A percentile compares a stretch with the other conserved stretches of the same genome.
Evolutionary conservation across 2,113 vertebrate species (phyloP).

Genomic region (Vidua chalybeata): DNA sequence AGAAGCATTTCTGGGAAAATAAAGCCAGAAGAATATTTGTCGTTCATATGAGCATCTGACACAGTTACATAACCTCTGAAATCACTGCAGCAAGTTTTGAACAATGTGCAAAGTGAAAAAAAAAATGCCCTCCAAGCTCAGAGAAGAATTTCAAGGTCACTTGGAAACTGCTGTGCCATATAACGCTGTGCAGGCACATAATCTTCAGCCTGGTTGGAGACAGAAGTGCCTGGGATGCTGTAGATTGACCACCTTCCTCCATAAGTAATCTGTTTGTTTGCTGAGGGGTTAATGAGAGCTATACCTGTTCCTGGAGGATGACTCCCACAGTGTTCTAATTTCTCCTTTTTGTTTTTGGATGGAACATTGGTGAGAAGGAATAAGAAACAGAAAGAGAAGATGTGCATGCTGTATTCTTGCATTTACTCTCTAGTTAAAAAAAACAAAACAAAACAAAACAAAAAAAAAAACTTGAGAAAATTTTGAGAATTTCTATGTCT

Average conservation of each 20-base stretch:
- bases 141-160: background rate
- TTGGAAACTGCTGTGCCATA: slow-evolving; percentile 4
- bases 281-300: background rate
- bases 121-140: background rate
- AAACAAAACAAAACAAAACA: too few relatives aligned
- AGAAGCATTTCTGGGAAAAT: background rate
- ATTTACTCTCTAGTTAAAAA: background rate
- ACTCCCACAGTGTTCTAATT: background rate
- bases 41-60: background rate
- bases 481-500: background rate
- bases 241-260: background rate
- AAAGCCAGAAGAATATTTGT: background rate
- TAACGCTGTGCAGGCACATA: accelerated
- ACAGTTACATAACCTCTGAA: slow-evolving; percentile 15
- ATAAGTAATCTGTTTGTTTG: background rate
- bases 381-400: background rate
- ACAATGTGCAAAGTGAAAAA: background rate
- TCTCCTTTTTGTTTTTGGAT: background rate
- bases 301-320: background rate
- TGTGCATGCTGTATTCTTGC: background rate
- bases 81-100: background rate
- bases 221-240: background rate
- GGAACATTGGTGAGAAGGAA: background rate
- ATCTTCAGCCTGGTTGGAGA: background rate
- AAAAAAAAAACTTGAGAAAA: background rate